A percentile compares a stretch with the other conserved stretches of the same genome.
phyloP scores from a whole-genome alignment of 2,888 invertebrate genomes.

The Pyrocoelia pectoralis region DNA sequence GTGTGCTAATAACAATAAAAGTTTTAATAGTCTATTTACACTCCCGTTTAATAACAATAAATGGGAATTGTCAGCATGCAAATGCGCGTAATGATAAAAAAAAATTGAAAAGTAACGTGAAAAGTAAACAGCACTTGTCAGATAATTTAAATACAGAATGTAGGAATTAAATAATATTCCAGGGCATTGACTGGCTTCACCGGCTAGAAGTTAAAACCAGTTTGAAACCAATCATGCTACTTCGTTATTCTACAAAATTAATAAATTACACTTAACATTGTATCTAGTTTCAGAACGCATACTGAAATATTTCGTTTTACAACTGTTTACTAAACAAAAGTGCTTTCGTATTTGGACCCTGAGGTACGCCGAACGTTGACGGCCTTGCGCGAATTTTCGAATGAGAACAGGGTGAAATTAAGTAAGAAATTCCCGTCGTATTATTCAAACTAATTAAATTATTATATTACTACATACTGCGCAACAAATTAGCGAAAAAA shows the following conservation, averaged over 20 bases:
- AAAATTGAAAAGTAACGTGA: constrained; percentile 27
- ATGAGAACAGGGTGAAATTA: background rate
- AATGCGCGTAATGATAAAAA: constrained; percentile 33
- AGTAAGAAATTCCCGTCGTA: background rate
- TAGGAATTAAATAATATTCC: constrained; percentile 55
- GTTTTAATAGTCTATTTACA: constrained; percentile 10
- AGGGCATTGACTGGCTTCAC: constrained; percentile 55
- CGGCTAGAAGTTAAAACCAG: constrained; percentile 52
- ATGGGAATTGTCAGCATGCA: constrained; percentile 38
- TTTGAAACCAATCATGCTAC: constrained; percentile 51
- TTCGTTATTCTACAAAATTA: constrained; percentile 55
- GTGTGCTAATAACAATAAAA: constrained; percentile 3
- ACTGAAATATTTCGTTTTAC: constrained; percentile 30
- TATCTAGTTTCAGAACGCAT: constrained; percentile 40
- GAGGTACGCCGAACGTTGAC: background rate
- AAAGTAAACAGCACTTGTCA: constrained; percentile 49
- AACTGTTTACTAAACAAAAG: background rate
- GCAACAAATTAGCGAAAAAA: constrained; percentile 16
- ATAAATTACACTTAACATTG: constrained; percentile 51
- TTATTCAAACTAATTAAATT: constrained; percentile 12
- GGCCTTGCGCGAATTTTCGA: no score
- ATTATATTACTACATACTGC: constrained; percentile 17
- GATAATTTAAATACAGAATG: constrained; percentile 55
- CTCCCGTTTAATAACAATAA: constrained; percentile 40
- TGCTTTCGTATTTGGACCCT: background rate